These are phyloP conservation scores for Ursus arctos DNA, from an alignment of 2,113 vertebrate genomes.

Conservation along the genomic window DNA sequence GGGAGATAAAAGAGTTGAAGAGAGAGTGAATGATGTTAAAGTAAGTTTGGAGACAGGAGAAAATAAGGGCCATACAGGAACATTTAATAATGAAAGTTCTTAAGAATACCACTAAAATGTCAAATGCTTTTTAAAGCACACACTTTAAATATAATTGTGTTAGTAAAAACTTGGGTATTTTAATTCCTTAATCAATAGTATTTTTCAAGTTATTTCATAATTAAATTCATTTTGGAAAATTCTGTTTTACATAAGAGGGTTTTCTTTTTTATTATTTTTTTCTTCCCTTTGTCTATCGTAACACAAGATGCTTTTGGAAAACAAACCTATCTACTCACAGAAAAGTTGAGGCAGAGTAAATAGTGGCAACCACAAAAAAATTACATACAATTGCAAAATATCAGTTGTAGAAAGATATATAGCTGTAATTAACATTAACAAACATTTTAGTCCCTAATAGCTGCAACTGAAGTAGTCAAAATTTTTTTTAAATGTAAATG, in stretches of 20 bases:
- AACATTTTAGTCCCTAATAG: conserved; percentile 13
- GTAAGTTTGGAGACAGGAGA: neutral
- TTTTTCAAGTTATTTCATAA: neutral
- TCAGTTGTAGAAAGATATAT: neutral
- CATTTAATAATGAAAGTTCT: neutral
- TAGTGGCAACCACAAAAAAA: neutral
- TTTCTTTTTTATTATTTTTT: neutral
- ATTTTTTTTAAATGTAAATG: neutral
- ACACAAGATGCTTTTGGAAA: neutral
- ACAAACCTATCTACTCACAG: neutral
- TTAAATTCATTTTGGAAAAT: neutral
- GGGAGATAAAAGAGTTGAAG: neutral
- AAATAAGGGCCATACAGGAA: neutral
- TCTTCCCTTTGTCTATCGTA: neutral
- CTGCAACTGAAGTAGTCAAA: neutral
- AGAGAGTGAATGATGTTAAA: neutral
- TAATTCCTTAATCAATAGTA: neutral
- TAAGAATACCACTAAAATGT: neutral
- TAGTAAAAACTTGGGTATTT: neutral
- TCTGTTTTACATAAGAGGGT: neutral
- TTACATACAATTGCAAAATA: neutral
- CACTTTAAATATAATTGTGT: neutral
- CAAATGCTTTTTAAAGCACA: neutral
- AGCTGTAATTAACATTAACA: neutral
- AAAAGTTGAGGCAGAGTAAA: neutral